phyloP scores from a whole-genome alignment of 1,140 invertebrate genomes.

The Neodiprion fabricii region DNA sequence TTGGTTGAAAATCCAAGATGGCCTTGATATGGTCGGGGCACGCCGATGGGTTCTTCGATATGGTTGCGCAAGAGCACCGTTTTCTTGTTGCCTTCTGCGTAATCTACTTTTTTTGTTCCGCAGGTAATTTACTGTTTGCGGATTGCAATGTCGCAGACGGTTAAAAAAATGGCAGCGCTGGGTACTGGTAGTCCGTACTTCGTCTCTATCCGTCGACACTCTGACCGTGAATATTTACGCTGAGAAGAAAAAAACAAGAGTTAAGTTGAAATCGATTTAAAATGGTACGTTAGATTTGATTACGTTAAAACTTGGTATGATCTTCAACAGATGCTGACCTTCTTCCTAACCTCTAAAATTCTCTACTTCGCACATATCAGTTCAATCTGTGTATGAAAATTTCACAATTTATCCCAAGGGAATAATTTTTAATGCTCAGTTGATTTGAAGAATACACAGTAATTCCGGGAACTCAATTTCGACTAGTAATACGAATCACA shows the following conservation, averaged over 20 bases:
- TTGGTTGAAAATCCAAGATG: too few relatives aligned
- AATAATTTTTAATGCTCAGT: background rate
- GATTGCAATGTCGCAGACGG: background rate
- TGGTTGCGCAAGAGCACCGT: too few relatives aligned
- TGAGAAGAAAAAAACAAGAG: slow-evolving; percentile 34
- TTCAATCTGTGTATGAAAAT: background rate
- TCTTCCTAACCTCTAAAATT: background rate
- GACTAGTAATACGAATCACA: too few relatives aligned
- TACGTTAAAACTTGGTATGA: slow-evolving; percentile 16
- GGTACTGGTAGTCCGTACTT: background rate
- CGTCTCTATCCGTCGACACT: slow-evolving; percentile 22
- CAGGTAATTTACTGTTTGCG: background rate
- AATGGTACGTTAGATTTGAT: slow-evolving; percentile 40
- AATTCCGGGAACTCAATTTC: slow-evolving; percentile 2
- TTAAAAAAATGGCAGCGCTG: background rate
- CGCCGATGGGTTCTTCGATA: too few relatives aligned
- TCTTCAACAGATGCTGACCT: slow-evolving; percentile 6
- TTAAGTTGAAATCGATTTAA: slow-evolving; percentile 24
- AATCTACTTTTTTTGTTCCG: background rate
- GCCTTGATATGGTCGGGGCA: too few relatives aligned
- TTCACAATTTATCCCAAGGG: background rate
- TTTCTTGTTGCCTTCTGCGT: too few relatives aligned
- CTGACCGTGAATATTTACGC: slow-evolving; percentile 51
- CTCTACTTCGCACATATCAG: background rate
- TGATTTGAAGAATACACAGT: background rate